Conservation (phyloP, 2,113 vertebrate species). For the Grallaria varia region DNA sequence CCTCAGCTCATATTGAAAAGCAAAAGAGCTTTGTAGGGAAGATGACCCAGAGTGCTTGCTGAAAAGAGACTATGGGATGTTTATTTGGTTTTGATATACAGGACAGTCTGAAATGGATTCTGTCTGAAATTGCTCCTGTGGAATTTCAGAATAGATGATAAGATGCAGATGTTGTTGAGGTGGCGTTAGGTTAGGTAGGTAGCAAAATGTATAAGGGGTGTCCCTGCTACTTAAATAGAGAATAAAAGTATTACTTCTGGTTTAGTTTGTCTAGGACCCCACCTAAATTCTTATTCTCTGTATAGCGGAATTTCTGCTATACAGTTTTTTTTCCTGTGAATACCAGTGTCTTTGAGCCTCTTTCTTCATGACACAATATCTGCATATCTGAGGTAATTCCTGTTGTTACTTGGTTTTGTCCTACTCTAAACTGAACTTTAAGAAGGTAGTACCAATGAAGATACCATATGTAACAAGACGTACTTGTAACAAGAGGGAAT, state of each 20-base stretch:
- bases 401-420: background rate
- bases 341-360: background rate
- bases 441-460: background rate
- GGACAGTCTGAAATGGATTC: background rate
- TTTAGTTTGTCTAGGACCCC: background rate
- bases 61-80: background rate
- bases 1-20: background rate
- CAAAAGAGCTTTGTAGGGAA: background rate
- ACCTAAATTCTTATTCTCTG: background rate
- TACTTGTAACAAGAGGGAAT: background rate
- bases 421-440: background rate
- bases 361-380: background rate
- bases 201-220: background rate
- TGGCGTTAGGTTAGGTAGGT: background rate
- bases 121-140: background rate
- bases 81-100: background rate
- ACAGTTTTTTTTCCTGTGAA: background rate
- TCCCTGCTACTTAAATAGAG: background rate
- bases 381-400: background rate
- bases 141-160: background rate
- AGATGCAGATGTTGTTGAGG: background rate
- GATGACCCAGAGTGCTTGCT: background rate
- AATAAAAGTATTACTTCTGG: background rate
- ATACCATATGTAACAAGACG: background rate
- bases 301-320: background rate